Evolutionary conservation across 2,888 invertebrate species (phyloP), one percentile per base, ranked within the genome.

Genomic region (Drosophila antonietae): DNA sequence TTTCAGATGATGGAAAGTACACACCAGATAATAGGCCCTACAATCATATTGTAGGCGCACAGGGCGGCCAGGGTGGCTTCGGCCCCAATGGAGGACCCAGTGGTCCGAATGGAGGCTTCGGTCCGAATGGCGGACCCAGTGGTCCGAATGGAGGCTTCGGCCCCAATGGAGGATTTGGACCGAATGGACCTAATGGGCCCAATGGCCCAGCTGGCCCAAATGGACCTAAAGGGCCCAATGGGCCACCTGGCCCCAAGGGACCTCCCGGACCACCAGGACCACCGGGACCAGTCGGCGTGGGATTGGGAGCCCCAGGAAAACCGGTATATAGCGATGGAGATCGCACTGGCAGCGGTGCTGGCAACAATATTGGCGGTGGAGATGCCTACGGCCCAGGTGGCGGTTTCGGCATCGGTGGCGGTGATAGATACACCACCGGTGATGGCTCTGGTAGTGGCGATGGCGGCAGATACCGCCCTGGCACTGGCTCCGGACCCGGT

Each of bases 201-300:
- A 51, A 61, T 3, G 91, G 90, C 12, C 72, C 76, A 0, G 61
- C 65, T 7, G 90, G 87, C 10, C 81, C 81, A 3, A 90, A 89
- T 2, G 92, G 90, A 64, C 65, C 84, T 0, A 93, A 92, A 73
- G 92, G 90, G 14, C 90, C 92, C 39, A 90, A 89, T 0, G 94
- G 88, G 61, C 85, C 85, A 53, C 56, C 8, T 90, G 94, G 69
- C 93, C 94, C 35, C 0, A 64, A 70, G 7, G 90, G 87, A 20
- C 81, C 81, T 4, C 90, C 89, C 3, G 92, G 90, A 70, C 90
- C 92, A 41, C 90, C 89, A 0, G 94, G 88, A 67, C 85, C 86
- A 55, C 57, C 9, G 90, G 94, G 69, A 93, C 94, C 35, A 92
- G 92, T 93, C 93, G 94, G 49, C 93, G 93, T 12, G 93, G 93